Evolutionary conservation across 2,888 invertebrate genomes (phyloP).

Genomic region (Balanococcus diminutus): DNA sequence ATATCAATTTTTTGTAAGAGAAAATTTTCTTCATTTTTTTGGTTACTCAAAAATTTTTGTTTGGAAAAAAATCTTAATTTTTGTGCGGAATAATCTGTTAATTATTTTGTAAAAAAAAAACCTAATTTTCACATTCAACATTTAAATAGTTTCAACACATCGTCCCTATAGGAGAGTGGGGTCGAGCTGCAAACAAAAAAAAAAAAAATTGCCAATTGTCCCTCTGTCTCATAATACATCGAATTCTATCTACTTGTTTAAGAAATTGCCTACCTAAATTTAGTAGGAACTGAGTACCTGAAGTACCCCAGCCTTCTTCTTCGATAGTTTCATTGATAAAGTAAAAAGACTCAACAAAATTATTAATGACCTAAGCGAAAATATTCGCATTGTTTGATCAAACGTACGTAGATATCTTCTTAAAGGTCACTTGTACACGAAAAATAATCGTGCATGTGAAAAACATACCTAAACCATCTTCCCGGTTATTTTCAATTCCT

Average conservation of each 20-base stretch:
- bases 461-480: neutral
- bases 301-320: neutral
- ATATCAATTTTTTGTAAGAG: no score
- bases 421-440: constrained; percentile 9
- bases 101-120: no score
- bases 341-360: neutral
- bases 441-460: neutral
- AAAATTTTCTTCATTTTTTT: no score
- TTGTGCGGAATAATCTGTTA: no score
- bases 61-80: no score
- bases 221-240: no score
- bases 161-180: no score
- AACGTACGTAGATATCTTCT: neutral
- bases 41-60: no score
- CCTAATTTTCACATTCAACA: no score
- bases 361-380: neutral
- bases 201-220: no score
- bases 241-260: neutral
- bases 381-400: neutral
- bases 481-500: neutral
- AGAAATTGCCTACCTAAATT: neutral
- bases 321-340: neutral
- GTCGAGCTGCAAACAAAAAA: no score
- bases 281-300: neutral
- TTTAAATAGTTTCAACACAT: no score